Evolutionary conservation across 2,797 vertebrate species (phyloP).

Genomic region (Pseudochaenichthys georgianus): DNA sequence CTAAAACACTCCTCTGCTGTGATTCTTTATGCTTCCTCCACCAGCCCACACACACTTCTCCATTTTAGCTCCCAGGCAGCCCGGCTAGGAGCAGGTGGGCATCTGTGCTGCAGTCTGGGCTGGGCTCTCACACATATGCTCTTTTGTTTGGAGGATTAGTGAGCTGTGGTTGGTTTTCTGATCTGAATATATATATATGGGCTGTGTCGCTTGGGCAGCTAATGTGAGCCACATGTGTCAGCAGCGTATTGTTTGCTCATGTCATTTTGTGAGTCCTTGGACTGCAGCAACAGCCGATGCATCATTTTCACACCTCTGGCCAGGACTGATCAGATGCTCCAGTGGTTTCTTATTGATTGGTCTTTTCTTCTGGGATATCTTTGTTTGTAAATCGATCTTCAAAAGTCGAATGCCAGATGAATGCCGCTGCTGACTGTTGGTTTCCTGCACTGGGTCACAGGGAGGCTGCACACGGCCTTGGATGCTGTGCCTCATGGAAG

Average conservation of each 20-base stretch:
- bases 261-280: slow-evolving; percentile 43
- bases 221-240: slow-evolving; percentile 56
- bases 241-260: slow-evolving; percentile 55
- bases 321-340: slow-evolving; percentile 43
- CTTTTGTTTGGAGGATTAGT: slow-evolving; percentile 77
- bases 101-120: slow-evolving; percentile 80
- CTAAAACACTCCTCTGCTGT: slow-evolving; percentile 25
- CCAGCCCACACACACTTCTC: slow-evolving; percentile 76
- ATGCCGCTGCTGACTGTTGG: slow-evolving; percentile 23
- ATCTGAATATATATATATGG: slow-evolving; percentile 47
- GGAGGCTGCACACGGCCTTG: slow-evolving; percentile 58
- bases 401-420: slow-evolving; percentile 19
- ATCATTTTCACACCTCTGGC: slow-evolving; percentile 51
- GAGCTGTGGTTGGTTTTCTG: slow-evolving; percentile 48
- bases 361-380: slow-evolving; percentile 47
- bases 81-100: slow-evolving; percentile 79
- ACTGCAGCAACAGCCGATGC: slow-evolving; percentile 68
- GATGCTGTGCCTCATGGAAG: slow-evolving; percentile 62
- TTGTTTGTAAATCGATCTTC: slow-evolving; percentile 18
- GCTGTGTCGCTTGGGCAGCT: slow-evolving; percentile 21
- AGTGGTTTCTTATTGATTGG: slow-evolving; percentile 35
- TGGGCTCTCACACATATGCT: slow-evolving; percentile 56
- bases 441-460: slow-evolving; percentile 50
- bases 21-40: slow-evolving; percentile 63
- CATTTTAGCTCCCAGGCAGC: slow-evolving; percentile 72